Base-by-base conservation (phyloP, 2,888 invertebrate species). In the Sinhomidia bicolor region DNA sequence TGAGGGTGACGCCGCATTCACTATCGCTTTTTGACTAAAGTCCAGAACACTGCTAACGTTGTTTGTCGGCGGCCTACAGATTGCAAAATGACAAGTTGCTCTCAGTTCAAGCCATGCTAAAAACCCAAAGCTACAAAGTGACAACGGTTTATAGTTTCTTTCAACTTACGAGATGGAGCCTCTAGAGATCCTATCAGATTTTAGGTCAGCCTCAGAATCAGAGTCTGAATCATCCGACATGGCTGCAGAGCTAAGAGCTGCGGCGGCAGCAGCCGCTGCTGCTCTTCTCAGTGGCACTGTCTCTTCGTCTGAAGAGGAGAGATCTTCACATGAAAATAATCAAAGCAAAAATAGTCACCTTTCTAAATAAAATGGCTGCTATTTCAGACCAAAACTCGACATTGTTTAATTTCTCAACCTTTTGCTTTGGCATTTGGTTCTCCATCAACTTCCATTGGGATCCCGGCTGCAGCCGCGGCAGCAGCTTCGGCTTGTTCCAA, bases 121-220 rank as follows among this genome's bases (percentile, higher is more conserved):
- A 36, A 5, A n/a, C n/a, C n/a, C n/a, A n/a, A 36, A 14, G 47
- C n/a, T 7, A 7, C 47, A 47, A 4, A n/a, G 6, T 14, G 3
- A 47, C 47, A 47, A 32, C 14, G 5, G 12, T 68, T 68, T 68
- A 54, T 44, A 29, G n/a, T 81, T 44, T 14, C 12, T 14, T 17
- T n/a, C 23, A 14, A 83, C 88, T 88, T 78, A 88, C 88, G 88
- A 88, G 65, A 88, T 78, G 62, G 88, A 88, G 78, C 88, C 88
- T 82, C 88, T 76, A 12, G 88, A 88, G 88, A 88, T 88, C 88
- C 88, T 76, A 17, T 88, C 88, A 76, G 88, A 88, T 78, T 88
- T 88, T 57, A 95, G 32, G 95, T 95, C n/a, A n/a, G n/a, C 14
- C 94, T 96, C 23, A 93, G 96, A 92, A 96, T 97, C 97, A 93